A percentile compares a stretch with the other conserved stretches of the same genome.
Conservation (phyloP, 92 coral and sea anemone genomes). For the Bergia puertoricense region DNA sequence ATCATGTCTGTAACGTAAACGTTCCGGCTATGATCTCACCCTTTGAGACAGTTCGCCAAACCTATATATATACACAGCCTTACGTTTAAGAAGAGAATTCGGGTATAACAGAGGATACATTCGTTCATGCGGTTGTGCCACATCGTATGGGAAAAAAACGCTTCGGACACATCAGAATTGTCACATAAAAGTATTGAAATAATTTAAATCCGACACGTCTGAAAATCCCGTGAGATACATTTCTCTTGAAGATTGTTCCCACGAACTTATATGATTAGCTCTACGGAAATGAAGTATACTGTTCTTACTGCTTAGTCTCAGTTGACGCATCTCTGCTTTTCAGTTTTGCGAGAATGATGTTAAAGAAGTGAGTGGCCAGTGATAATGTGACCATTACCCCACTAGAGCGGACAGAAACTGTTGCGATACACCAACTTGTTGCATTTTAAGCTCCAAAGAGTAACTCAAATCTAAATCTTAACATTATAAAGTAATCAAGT, state of each 20-base stretch:
- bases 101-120: too few relatives aligned
- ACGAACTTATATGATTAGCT: neutral
- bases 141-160: neutral
- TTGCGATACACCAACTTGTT: too few relatives aligned
- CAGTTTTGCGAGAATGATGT: neutral
- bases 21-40: too few relatives aligned
- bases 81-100: too few relatives aligned
- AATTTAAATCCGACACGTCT: neutral
- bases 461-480: too few relatives aligned
- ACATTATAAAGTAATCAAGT: too few relatives aligned
- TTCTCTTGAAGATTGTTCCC: neutral
- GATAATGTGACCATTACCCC: neutral
- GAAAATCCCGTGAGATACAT: neutral
- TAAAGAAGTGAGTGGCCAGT: neutral
- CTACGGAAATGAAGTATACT: neutral
- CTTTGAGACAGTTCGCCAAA: neutral
- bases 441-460: neutral
- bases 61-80: too few relatives aligned
- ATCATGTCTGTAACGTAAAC: neutral
- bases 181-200: too few relatives aligned
- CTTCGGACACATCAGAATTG: neutral
- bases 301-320: too few relatives aligned
- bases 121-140: neutral
- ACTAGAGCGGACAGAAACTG: too few relatives aligned
- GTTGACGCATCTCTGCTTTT: neutral